Conservation (phyloP, 1,140 invertebrate genomes). For the Hyles euphorbiae region DNA sequence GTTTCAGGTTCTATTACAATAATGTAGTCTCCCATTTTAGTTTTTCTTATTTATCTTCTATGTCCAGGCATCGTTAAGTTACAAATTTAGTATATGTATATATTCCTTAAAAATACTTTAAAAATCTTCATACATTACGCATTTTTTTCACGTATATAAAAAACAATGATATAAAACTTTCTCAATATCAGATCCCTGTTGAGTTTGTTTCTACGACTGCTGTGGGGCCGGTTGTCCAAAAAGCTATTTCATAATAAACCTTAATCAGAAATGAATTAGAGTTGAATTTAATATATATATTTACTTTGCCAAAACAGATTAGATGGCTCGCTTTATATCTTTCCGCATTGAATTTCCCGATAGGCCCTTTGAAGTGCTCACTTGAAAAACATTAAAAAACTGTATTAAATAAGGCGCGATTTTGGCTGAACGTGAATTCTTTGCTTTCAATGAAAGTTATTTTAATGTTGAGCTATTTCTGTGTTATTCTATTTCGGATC, state of each 20-base stretch:
- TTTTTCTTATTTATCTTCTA: no score
- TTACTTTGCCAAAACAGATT: not conserved
- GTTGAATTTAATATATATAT: not conserved
- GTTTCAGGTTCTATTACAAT: no score
- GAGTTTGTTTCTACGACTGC: conserved; percentile 2
- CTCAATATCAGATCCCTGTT: not conserved
- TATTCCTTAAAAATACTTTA: no score
- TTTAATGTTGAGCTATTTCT: no score
- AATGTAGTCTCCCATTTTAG: no score
- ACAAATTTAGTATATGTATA: no score
- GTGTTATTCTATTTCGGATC: no score
- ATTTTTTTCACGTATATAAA: no score
- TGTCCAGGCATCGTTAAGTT: no score
- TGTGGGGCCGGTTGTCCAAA: not conserved
- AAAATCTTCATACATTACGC: no score
- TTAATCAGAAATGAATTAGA: not conserved
- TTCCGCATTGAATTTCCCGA: conserved; percentile 1
- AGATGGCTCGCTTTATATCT: not conserved
- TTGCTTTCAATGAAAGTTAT: no score
- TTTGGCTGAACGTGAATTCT: no score
- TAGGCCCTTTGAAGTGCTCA: conserved; percentile 1
- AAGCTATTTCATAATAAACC: not conserved
- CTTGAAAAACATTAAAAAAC: not conserved
- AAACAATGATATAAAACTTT: not conserved
- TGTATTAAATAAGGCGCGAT: not conserved